A percentile compares a stretch with the other conserved stretches of the same genome.
Evolutionary conservation across 2,797 vertebrate species (phyloP).

Genomic region (Sphenodon punctatus): DNA sequence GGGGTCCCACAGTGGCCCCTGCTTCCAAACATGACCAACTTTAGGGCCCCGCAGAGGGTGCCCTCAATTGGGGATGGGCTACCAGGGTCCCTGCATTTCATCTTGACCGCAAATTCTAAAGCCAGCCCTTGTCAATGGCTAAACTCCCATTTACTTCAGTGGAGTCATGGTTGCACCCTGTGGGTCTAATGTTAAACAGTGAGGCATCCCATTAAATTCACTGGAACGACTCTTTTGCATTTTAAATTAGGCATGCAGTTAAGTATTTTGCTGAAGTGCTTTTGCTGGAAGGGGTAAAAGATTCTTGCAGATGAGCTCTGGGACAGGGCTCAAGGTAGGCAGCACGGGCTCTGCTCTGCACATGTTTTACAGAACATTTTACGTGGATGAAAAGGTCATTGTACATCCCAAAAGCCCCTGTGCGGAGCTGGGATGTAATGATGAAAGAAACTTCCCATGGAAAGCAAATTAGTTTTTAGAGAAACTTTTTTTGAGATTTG

Average conservation of each 20-base stretch:
- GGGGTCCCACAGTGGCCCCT: no score
- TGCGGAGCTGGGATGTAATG: neutral
- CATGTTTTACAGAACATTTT: neutral
- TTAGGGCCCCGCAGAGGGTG: no score
- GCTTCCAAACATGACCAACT: no score
- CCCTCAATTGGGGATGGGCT: no score
- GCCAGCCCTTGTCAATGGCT: no score
- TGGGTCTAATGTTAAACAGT: no score
- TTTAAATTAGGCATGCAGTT: neutral
- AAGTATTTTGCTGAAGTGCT: neutral
- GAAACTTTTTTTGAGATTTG: neutral
- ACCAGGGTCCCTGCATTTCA: no score
- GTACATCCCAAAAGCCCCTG: neutral
- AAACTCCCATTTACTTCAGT: no score
- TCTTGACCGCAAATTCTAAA: no score
- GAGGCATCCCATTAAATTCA: no score
- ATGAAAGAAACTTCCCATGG: slow-evolving; percentile 11
- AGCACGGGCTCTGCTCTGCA: neutral
- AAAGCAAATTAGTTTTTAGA: neutral
- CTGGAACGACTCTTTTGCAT: neutral
- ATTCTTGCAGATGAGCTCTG: accelerated
- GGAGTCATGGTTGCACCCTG: no score
- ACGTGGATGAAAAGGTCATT: neutral
- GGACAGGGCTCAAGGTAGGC: neutral
- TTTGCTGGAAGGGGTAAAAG: neutral